Conservation (phyloP, 2,113 vertebrate species). For the Thermophis baileyi region DNA sequence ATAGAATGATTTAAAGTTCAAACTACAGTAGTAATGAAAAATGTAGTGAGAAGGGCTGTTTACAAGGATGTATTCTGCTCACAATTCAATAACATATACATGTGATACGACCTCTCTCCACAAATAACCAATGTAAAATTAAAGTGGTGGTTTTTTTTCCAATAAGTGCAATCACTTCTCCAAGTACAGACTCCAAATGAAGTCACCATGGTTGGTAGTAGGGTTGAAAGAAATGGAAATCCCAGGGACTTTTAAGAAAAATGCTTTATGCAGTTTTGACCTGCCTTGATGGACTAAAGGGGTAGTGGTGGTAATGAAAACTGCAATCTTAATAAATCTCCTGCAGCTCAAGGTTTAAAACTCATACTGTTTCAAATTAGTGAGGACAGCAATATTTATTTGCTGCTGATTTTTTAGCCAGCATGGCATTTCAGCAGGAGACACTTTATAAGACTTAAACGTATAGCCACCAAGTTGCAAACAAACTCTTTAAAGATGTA, state of each 20-base stretch:
- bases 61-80: constrained; percentile 23
- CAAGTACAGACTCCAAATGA: constrained; percentile 1
- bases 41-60: constrained; percentile 2
- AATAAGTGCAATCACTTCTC: constrained; percentile 35
- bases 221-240: constrained; percentile 54
- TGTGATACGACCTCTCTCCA: neutral
- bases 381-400: constrained; percentile 75
- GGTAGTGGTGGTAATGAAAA: constrained; percentile 63
- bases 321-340: constrained; percentile 75
- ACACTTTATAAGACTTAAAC: constrained; percentile 66
- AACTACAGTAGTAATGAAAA: constrained; percentile 20
- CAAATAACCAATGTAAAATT: constrained; percentile 25
- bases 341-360: constrained; percentile 68
- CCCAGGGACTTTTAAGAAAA: constrained; percentile 29
- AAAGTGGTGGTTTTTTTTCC: neutral
- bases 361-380: constrained; percentile 78
- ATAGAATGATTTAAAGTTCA: constrained; percentile 20
- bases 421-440: constrained; percentile 69
- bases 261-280: constrained; percentile 55
- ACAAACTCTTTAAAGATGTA: constrained; percentile 28
- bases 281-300: constrained; percentile 64
- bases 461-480: constrained; percentile 58
- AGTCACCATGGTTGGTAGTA: constrained; percentile 1
- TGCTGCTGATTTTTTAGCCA: constrained; percentile 68
- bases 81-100: constrained; percentile 31